Conservation (phyloP, 2,888 invertebrate genomes). For the Phasia obesa region DNA sequence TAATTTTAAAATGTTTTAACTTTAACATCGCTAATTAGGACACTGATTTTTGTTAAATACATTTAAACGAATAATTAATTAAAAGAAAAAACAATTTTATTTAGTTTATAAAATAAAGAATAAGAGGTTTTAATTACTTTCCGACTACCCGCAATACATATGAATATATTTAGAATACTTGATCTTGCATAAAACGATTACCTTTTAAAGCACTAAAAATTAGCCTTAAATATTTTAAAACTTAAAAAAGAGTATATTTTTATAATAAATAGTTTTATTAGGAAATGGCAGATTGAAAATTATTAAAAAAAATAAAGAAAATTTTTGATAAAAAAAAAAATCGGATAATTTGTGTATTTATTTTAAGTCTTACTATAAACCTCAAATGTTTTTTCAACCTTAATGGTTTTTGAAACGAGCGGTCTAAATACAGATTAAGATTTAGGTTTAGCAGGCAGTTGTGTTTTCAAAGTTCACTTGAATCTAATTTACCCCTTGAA, state of each 20-base stretch:
- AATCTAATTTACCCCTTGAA: too few species aligned
- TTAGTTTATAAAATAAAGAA: neutral
- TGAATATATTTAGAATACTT: neutral
- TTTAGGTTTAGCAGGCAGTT: too few species aligned
- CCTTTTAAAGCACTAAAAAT: constrained; percentile 1
- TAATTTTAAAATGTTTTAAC: neutral
- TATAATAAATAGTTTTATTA: constrained; percentile 6
- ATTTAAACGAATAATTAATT: neutral
- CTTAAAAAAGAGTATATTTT: constrained; percentile 18
- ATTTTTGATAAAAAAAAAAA: constrained; percentile 14
- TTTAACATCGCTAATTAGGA: neutral
- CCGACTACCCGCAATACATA: neutral
- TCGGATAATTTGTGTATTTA: too few species aligned
- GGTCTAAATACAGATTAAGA: too few species aligned
- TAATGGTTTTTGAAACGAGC: too few species aligned
- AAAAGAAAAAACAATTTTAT: neutral
- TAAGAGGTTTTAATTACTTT: neutral
- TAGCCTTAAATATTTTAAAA: constrained; percentile 14
- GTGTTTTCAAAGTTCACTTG: too few species aligned
- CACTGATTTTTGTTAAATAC: neutral
- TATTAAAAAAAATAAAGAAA: neutral
- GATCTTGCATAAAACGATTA: constrained; percentile 1
- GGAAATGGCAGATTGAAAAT: neutral
- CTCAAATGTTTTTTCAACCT: too few species aligned
- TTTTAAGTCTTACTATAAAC: too few species aligned